These are phyloP conservation scores for Myocastor coypus DNA, from an alignment of 2,113 vertebrate genomes.

Conservation along the genomic window DNA sequence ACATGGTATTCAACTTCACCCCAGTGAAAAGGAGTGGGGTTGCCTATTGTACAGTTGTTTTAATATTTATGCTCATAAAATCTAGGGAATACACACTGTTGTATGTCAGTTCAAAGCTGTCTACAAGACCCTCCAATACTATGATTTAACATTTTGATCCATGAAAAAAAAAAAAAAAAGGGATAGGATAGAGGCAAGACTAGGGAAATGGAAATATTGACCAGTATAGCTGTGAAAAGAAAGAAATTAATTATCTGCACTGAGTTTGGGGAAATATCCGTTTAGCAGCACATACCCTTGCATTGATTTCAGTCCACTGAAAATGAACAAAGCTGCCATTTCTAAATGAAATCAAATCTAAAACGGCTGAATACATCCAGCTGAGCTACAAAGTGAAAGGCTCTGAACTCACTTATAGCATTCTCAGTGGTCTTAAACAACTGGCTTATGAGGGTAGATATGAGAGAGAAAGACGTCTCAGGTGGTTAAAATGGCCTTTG, in stretches of 20 bases:
- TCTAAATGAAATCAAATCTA: constrained; percentile 30
- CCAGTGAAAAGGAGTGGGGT: no score
- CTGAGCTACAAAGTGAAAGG: background rate
- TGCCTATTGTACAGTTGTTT: constrained; percentile 63
- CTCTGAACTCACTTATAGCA: background rate
- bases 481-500: background rate
- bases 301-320: background rate
- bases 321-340: background rate
- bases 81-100: constrained; percentile 79
- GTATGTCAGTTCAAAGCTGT: constrained; percentile 80
- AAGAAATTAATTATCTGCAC: background rate
- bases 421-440: background rate
- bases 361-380: background rate
- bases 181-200: constrained; percentile 43
- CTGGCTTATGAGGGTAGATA: background rate
- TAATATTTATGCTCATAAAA: constrained; percentile 85
- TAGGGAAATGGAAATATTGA: constrained; percentile 83
- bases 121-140: constrained; percentile 76
- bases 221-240: constrained; percentile 85
- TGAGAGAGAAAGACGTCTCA: background rate
- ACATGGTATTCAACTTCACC: constrained; percentile 94
- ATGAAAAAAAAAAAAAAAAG: constrained; percentile 57
- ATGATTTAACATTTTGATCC: constrained; percentile 75
- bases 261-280: constrained; percentile 5
- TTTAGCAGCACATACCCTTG: background rate